Evolutionary conservation across 2,113 vertebrate species (phyloP).

Genomic region (Pollachius pollachius): DNA sequence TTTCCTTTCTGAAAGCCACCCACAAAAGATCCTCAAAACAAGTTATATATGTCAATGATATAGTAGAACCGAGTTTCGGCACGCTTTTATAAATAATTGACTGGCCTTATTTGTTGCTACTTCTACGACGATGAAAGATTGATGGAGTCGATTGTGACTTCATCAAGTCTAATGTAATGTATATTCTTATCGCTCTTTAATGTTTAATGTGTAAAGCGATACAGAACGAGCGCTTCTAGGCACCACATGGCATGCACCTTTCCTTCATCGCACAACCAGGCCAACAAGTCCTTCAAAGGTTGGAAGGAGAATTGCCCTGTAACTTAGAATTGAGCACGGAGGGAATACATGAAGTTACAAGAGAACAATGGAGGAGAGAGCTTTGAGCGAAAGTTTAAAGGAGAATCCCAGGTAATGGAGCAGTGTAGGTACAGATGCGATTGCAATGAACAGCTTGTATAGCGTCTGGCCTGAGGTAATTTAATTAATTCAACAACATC

Average conservation of each 20-base stretch:
- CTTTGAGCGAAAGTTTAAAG: not conserved
- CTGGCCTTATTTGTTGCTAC: not conserved
- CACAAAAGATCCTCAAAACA: too few relatives aligned
- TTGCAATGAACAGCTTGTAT: too few relatives aligned
- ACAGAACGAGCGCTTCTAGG: not conserved
- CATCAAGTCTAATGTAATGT: not conserved
- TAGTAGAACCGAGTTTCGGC: too few relatives aligned
- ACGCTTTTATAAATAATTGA: not conserved
- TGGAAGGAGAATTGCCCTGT: too few relatives aligned
- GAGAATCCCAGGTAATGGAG: not conserved
- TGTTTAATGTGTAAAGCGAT: not conserved
- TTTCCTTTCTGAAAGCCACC: too few relatives aligned
- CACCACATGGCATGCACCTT: not conserved
- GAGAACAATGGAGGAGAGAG: not conserved
- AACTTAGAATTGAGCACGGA: too few relatives aligned
- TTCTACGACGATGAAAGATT: not conserved
- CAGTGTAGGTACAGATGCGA: not conserved
- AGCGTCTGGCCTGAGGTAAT: too few relatives aligned
- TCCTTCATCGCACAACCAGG: not conserved
- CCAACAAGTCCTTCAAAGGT: too few relatives aligned
- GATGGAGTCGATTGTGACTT: not conserved
- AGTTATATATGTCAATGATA: too few relatives aligned
- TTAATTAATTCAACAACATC: too few relatives aligned
- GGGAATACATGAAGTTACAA: not conserved
- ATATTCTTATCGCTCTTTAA: not conserved